A percentile compares a stretch with the other conserved stretches of the same genome.
Evolutionary conservation across 2,113 vertebrate genomes (phyloP).

Genomic region (Bubo blakistoni): DNA sequence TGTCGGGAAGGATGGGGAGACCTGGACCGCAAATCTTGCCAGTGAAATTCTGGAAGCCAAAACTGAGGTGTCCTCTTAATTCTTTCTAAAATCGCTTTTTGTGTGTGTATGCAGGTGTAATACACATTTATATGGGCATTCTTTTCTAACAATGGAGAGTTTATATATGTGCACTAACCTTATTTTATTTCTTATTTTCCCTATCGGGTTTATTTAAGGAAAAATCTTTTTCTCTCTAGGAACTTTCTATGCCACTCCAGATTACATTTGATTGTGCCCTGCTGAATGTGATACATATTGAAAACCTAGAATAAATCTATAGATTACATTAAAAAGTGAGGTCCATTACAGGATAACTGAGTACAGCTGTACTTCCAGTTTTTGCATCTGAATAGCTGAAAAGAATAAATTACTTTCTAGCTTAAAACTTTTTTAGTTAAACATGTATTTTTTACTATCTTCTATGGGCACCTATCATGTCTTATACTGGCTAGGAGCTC

Average conservation of each 20-base stretch:
- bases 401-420: not conserved
- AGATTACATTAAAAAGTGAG: not conserved
- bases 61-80: not conserved
- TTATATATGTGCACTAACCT: not conserved
- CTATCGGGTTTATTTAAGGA: not conserved
- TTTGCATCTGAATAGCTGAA: not conserved
- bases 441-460: not conserved
- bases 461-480: not conserved
- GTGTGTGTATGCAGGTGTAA: not conserved
- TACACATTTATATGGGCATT: not conserved
- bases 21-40: not conserved
- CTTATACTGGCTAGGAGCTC: not conserved
- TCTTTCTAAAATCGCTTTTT: not conserved
- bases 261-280: slow-evolving; percentile 46
- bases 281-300: not conserved
- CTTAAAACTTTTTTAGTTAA: not conserved
- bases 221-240: not conserved
- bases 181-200: not conserved
- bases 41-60: not conserved
- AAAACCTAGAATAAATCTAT: not conserved
- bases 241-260: slow-evolving; percentile 20
- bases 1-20: not conserved
- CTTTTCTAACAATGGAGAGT: not conserved
- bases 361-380: not conserved
- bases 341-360: not conserved